Percentiles rank a stretch among this genome's conserved stretches.
phyloP scores from a whole-genome alignment of 2,113 vertebrate genomes.

The Arizona elegans region DNA sequence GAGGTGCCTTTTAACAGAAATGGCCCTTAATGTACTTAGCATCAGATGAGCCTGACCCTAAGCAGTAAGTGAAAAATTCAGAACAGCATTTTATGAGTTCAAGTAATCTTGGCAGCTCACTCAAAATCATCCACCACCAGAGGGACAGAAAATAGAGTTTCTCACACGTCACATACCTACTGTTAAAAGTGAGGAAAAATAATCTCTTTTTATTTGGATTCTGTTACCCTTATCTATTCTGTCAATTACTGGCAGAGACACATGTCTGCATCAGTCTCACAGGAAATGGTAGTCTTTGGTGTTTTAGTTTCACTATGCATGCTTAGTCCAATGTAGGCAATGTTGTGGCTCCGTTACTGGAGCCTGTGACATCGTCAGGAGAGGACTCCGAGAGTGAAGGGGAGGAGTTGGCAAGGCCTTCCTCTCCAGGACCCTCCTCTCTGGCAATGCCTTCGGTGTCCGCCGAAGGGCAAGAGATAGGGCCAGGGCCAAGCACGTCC shows the following conservation, averaged over 20 bases:
- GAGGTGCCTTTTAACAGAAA: slow-evolving; percentile 14
- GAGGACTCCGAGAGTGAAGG: no score
- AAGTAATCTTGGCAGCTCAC: slow-evolving; percentile 6
- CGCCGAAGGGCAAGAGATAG: no score
- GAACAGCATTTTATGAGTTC: slow-evolving; percentile 25
- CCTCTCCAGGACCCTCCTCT: no score
- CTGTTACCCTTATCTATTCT: background rate
- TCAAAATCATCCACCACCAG: background rate
- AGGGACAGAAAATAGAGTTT: background rate
- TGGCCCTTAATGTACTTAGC: slow-evolving; percentile 31
- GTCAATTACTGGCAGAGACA: background rate
- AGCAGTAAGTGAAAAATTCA: slow-evolving; percentile 38
- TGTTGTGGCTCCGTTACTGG: no score
- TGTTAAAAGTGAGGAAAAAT: background rate
- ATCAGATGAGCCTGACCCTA: slow-evolving; percentile 20
- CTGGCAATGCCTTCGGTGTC: no score
- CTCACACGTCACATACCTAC: background rate
- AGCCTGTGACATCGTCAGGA: no score
- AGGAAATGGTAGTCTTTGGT: background rate
- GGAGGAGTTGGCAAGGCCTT: no score
- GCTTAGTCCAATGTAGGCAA: background rate
- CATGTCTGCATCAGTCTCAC: background rate
- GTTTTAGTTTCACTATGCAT: background rate
- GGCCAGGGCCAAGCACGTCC: no score
- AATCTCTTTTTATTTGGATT: background rate